These are phyloP conservation scores for Sminthurinus aureus DNA, from an alignment of 2,888 invertebrate genomes.

Conservation along the genomic window DNA sequence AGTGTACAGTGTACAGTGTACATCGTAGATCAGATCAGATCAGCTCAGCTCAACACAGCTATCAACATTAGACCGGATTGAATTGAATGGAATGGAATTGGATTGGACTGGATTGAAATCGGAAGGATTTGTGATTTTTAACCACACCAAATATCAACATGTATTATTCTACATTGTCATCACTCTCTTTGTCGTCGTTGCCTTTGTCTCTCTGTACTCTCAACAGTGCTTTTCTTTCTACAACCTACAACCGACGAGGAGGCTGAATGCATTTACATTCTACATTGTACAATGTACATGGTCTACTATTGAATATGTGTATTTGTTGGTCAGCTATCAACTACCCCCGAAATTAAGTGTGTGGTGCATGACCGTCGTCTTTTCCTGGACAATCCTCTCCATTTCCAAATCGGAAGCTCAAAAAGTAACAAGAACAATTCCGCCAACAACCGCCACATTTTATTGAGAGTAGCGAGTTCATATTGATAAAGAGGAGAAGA, in stretches of 20 bases:
- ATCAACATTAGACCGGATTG: not conserved
- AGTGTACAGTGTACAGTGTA: constrained; percentile 49
- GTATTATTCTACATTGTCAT: constrained; percentile 1
- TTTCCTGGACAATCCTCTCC: not conserved
- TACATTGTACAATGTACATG: too few species aligned
- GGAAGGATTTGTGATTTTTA: constrained; percentile 14
- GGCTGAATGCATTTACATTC: too few species aligned
- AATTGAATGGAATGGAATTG: not conserved
- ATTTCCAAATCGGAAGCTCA: constrained; percentile 2
- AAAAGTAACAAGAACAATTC: too few species aligned
- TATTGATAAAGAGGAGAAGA: too few species aligned
- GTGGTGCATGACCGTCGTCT: too few species aligned
- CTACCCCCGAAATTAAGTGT: too few species aligned
- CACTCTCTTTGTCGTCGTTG: constrained; percentile 16
- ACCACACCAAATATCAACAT: not conserved
- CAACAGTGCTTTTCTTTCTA: not conserved
- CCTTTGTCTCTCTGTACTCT: constrained; percentile 10
- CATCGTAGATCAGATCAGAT: constrained; percentile 59
- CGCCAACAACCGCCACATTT: too few species aligned
- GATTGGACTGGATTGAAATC: not conserved
- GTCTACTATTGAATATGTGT: too few species aligned
- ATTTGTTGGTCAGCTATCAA: too few species aligned
- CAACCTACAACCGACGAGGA: too few species aligned
- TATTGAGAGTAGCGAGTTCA: too few species aligned
- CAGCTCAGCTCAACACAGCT: constrained; percentile 47